Evolutionary conservation across 2,113 vertebrate genomes (phyloP), one percentile per base, ranked within the genome.

Genomic region (Halichoeres trimaculatus): DNA sequence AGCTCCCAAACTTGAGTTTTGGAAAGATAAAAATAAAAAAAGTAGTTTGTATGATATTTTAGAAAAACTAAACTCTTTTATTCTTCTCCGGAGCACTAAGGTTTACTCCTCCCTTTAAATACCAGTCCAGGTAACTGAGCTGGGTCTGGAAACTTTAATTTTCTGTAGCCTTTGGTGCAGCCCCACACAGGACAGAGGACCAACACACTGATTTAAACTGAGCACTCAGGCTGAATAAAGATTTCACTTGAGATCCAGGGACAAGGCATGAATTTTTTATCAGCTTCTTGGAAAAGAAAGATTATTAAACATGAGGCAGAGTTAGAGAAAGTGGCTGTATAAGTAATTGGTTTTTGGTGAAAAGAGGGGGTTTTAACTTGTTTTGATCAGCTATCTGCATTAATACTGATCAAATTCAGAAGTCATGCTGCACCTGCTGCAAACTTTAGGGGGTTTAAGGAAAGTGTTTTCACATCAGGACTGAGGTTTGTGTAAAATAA

Each of bases 221-320:
- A 45, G 51, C 16, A 55, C 72, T 74, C 53, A 54, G 48, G 45
- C 43, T 62, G 71, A 58, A 84, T 87, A 72, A 84, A 62, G 41
- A 79, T 79, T 57, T 64, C 38, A 50, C 58, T 69, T 62, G 52
- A 78, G 70, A 70, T 81, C 66, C 1, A 1, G 70, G 60, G 66
- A 75, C 60, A 24, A 7, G 60, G 17, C 51, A 70, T 83, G 63
- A 56, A 83, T 83, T 73, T 82, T 83, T 79, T 67, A 83, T 79
- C 59, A 60, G 14, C 35, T 34, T 66, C 70, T 52, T 53, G 52
- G 48, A 73, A 30, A 62, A 80, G 60, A 68, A 43, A 48, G 22
- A 72, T 67, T 34, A 74, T 78, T 53, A 81, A 81, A 75, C 38
- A 72, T 76, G 70, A 75, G 58, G 14, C 52, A 43, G 53, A 62